Evolutionary conservation across 2,113 vertebrate species (phyloP).

Genomic region (Carollia perspicillata): DNA sequence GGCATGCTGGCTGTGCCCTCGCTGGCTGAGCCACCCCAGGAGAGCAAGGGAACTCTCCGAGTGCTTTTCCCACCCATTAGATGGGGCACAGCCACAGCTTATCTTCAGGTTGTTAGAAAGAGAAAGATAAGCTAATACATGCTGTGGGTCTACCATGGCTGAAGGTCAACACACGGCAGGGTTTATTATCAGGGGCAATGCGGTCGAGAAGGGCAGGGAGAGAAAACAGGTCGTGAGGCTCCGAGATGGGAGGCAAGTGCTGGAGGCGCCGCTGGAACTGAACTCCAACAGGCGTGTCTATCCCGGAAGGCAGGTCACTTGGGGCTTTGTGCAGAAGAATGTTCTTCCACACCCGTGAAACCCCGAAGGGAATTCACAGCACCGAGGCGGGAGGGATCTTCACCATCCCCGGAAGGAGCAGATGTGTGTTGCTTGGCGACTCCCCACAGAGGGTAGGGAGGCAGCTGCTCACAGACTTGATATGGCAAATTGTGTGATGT

Average conservation of each 20-base stretch:
- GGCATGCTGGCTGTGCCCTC: not conserved
- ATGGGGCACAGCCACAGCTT: not conserved
- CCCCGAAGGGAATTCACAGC: not conserved
- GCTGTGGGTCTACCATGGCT: not conserved
- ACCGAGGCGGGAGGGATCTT: not conserved
- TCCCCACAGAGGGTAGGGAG: not conserved
- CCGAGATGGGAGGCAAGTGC: not conserved
- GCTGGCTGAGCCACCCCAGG: not conserved
- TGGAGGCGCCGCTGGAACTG: accelerated
- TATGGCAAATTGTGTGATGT: constrained; percentile 38
- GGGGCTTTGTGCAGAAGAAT: not conserved
- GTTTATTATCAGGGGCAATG: not conserved
- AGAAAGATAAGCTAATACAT: not conserved
- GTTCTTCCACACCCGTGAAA: not conserved
- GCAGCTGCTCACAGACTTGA: constrained; percentile 62
- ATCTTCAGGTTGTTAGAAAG: not conserved
- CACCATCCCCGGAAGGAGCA: constrained; percentile 28
- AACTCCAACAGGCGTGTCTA: no score
- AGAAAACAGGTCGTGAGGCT: accelerated
- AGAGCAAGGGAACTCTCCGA: not conserved
- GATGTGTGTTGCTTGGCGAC: constrained; percentile 1
- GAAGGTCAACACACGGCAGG: not conserved
- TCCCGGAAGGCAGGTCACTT: accelerated
- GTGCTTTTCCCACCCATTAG: not conserved
- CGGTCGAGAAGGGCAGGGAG: not conserved